These are phyloP conservation scores for Protonemura montana DNA, from an alignment of 2,888 invertebrate species.

Conservation along the genomic window DNA sequence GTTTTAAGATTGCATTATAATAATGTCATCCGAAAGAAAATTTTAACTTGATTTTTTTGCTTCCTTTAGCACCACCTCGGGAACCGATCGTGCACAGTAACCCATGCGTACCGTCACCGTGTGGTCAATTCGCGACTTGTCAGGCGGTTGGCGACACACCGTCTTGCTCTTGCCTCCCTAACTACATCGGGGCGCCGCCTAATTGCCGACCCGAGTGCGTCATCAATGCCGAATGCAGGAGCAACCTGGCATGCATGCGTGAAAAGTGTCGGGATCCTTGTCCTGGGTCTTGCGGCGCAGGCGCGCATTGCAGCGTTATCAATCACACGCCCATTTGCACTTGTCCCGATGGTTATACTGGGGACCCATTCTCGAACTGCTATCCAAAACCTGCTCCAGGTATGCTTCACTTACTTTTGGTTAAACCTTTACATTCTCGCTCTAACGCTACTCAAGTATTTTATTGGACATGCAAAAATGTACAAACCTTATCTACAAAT, in stretches of 20 bases:
- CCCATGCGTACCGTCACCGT: slow-evolving; percentile 58
- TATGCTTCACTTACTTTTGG: slow-evolving; percentile 53
- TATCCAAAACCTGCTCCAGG: slow-evolving; percentile 65
- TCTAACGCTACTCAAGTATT: too few species aligned
- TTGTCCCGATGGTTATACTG: slow-evolving; percentile 74
- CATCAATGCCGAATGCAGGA: slow-evolving; percentile 54
- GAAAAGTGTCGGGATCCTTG: slow-evolving; percentile 56
- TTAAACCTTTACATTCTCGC: too few species aligned
- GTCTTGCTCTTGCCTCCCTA: slow-evolving; percentile 55
- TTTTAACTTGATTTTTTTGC: slow-evolving; percentile 21
- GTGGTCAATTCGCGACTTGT: slow-evolving; percentile 69
- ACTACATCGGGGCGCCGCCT: slow-evolving; percentile 53
- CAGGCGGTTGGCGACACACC: slow-evolving; percentile 70
- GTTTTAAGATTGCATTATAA: not conserved
- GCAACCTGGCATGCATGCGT: slow-evolving; percentile 54
- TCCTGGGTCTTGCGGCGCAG: slow-evolving; percentile 54
- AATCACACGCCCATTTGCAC: slow-evolving; percentile 81
- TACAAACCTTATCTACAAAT: too few species aligned
- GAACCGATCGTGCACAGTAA: slow-evolving; percentile 45
- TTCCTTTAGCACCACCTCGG: slow-evolving; percentile 50
- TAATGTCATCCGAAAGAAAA: not conserved
- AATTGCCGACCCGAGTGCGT: slow-evolving; percentile 53
- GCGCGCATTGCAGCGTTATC: slow-evolving; percentile 63
- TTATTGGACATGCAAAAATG: not conserved
- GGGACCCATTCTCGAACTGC: slow-evolving; percentile 80